These are phyloP conservation scores for Hippopotamus amphibius DNA, from an alignment of 2,113 vertebrate genomes.

Conservation along the genomic window DNA sequence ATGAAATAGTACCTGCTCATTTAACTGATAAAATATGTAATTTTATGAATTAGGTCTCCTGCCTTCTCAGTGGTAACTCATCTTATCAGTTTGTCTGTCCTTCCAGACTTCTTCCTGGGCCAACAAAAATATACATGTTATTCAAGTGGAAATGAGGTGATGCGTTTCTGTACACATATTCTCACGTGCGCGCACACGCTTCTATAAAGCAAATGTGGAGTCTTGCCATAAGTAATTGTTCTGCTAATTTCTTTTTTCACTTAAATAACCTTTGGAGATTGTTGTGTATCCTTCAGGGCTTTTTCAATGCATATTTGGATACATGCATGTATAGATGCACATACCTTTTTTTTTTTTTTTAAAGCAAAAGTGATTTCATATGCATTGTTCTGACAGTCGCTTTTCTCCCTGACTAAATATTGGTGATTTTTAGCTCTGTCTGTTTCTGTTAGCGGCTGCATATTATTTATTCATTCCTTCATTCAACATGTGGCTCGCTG, in stretches of 20 bases:
- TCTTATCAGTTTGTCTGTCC: neutral
- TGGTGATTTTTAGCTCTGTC: neutral
- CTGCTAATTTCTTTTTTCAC: neutral
- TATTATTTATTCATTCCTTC: neutral
- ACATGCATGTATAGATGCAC: neutral
- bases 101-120: neutral
- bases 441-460: neutral
- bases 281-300: neutral
- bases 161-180: neutral
- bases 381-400: neutral
- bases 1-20: neutral
- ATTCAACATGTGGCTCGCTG: neutral
- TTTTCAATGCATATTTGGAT: neutral
- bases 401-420: constrained; percentile 8
- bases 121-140: no score
- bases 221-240: neutral
- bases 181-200: neutral
- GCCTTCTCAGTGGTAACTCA: neutral
- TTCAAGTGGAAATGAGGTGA: neutral
- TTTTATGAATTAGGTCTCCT: neutral
- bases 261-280: neutral
- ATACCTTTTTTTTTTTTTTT: neutral
- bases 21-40: neutral
- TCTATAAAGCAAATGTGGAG: neutral
- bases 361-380: neutral